Conservation (phyloP, 2,888 invertebrate species). For the Eupithecia exiguata region DNA sequence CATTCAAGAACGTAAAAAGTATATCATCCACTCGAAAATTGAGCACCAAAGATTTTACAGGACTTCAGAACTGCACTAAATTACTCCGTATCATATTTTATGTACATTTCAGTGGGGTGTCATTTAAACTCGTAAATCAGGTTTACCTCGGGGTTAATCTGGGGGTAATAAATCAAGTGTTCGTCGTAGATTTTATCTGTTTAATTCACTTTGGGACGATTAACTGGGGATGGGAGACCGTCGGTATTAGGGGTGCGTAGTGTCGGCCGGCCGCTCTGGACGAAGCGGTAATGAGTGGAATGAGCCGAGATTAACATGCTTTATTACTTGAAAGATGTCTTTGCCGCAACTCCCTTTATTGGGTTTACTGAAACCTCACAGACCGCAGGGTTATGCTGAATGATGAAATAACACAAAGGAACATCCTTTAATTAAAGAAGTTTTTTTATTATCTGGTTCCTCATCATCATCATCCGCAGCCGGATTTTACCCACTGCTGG, state of each 20-base stretch:
- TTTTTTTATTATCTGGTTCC: not conserved
- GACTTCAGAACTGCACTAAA: slow-evolving; percentile 34
- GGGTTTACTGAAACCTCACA: slow-evolving; percentile 7
- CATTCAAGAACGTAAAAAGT: slow-evolving; percentile 20
- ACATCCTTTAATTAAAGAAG: not conserved
- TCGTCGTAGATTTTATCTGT: slow-evolving; percentile 57
- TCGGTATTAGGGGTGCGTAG: slow-evolving; percentile 30
- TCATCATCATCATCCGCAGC: too few relatives aligned
- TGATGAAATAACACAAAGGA: not conserved
- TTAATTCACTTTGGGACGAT: slow-evolving; percentile 59
- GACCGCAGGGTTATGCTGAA: not conserved
- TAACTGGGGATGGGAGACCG: slow-evolving; percentile 44
- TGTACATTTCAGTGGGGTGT: slow-evolving; percentile 42
- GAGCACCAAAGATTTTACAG: slow-evolving; percentile 22
- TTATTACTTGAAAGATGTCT: slow-evolving; percentile 13
- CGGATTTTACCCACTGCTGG: too few relatives aligned
- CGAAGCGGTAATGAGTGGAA: slow-evolving; percentile 15
- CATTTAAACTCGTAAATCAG: slow-evolving; percentile 44
- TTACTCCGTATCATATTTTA: slow-evolving; percentile 36
- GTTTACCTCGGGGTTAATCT: slow-evolving; percentile 50
- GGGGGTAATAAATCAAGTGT: slow-evolving; percentile 53
- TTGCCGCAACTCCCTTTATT: not conserved
- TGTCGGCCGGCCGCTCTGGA: slow-evolving; percentile 7
- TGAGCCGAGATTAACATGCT: slow-evolving; percentile 13
- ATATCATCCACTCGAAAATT: slow-evolving; percentile 25